Evolutionary conservation across 1,140 invertebrate genomes (phyloP), one percentile per base, ranked within the genome.

Genomic region (Drosophila melanica): DNA sequence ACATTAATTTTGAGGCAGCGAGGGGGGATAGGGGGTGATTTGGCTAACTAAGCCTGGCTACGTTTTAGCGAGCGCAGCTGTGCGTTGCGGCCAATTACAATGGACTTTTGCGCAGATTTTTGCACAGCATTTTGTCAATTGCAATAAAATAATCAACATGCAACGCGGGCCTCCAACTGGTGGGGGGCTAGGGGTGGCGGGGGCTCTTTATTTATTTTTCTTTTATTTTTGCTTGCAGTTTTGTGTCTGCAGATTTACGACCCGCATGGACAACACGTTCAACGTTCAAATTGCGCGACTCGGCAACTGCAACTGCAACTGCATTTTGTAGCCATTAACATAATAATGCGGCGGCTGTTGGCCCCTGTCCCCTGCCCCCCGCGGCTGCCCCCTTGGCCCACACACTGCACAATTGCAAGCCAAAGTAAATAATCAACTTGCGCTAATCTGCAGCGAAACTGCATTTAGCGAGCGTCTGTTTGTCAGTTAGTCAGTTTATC

Each of bases 211-310:
- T 73, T 73, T 73, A 68, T 53, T 65, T 67, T 58, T 69, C 41
- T 41, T 60, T 44, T 74, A 4, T 45, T 18, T 23, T 54, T 41
- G 23, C 44, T 71, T 71, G 35, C 48, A 39, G 57, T 35, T 54
- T 54, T 41, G 39, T 59, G 66, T 66, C 67, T 57, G 68, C 68
- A 72, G 73, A 79, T 79, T 79, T 79, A 76, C 76, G 68, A 76
- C 60, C 81, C 78, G 84, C 77, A 74, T 75, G 82, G 79, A 74
- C 74, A 81, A 78, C 77, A 86, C 81, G 80, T 86, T 80, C 55
- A 70, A 65, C 68, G 66, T 71, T 53, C 76, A 45, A 72, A 80
- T 76, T 76, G 78, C 78, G 59, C 58, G 71, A 63, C 79, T 54
- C 48, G 68, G 59, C 62, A 66, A 63, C 79, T 54, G 44, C 59